A percentile compares a stretch with the other conserved stretches of the same genome.
phyloP scores from a whole-genome alignment of 2,888 invertebrate species.

The Eristalinus sepulchralis region DNA sequence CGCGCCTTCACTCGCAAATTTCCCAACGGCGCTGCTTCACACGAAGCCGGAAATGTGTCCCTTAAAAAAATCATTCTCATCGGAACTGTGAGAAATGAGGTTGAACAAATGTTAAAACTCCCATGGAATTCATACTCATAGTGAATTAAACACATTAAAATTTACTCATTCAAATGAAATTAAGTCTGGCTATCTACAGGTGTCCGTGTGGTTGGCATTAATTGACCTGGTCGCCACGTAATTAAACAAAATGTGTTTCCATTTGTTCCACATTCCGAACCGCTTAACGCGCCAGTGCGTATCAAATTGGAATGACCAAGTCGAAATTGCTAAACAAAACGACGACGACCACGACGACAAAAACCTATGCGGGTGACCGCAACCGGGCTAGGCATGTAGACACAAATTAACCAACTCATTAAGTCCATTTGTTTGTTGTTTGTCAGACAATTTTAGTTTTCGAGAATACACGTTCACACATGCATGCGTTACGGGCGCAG shows the following conservation, averaged over 20 bases:
- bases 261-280: conserved; percentile 57
- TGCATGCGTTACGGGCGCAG: not conserved
- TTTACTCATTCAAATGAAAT: conserved; percentile 30
- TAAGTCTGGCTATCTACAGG: conserved; percentile 48
- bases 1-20: no score
- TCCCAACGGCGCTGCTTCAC: not conserved
- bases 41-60: not conserved
- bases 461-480: not conserved
- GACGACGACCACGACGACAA: conserved; percentile 28
- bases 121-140: not conserved
- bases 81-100: not conserved
- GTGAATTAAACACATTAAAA: conserved; percentile 20
- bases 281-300: conserved; percentile 64
- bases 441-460: conserved; percentile 61
- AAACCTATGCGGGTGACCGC: conserved; percentile 54
- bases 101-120: not conserved
- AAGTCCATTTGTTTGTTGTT: conserved; percentile 70
- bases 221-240: conserved; percentile 68
- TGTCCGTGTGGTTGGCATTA: conserved; percentile 45
- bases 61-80: not conserved
- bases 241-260: conserved; percentile 65
- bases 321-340: conserved; percentile 67
- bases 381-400: conserved; percentile 30
- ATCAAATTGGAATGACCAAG: conserved; percentile 64
- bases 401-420: conserved; percentile 71